These are phyloP conservation scores for Pentalonia nigronervosa DNA, from an alignment of 1,140 invertebrate genomes.

Conservation along the genomic window DNA sequence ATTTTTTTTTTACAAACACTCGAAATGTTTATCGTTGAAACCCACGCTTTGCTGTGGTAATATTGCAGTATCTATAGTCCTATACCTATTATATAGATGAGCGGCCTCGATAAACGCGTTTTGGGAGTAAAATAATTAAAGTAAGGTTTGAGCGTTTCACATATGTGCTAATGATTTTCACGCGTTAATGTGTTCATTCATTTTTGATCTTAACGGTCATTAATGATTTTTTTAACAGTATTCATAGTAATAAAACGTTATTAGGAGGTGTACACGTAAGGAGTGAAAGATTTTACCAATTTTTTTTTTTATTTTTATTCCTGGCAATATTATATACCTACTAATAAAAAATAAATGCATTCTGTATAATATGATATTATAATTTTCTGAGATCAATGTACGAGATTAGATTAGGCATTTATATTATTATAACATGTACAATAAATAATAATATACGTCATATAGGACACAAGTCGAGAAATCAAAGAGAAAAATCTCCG, in stretches of 20 bases:
- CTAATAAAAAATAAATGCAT: too few relatives aligned
- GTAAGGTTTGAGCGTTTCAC: not conserved
- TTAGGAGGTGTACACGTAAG: not conserved
- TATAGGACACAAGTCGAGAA: not conserved
- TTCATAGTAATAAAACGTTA: not conserved
- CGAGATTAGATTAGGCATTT: not conserved
- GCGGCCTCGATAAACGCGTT: not conserved
- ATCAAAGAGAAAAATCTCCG: not conserved
- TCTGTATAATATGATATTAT: not conserved
- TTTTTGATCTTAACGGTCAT: slow-evolving; percentile 8
- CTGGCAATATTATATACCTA: too few relatives aligned
- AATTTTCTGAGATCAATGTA: not conserved
- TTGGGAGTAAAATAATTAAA: not conserved
- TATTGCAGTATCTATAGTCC: not conserved
- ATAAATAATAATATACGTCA: slow-evolving; percentile 11
- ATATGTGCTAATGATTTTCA: not conserved
- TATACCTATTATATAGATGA: not conserved
- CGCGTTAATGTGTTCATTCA: not conserved
- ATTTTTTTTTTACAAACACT: not conserved
- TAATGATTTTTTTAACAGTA: not conserved
- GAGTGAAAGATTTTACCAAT: not conserved
- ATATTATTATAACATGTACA: not conserved
- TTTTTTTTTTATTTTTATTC: not conserved
- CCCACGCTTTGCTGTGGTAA: not conserved
- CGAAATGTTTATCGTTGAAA: not conserved